Percentiles rank a stretch among this genome's conserved stretches.
Evolutionary conservation across 2,888 invertebrate genomes (phyloP).

Genomic region (Gasteruption jaculator): DNA sequence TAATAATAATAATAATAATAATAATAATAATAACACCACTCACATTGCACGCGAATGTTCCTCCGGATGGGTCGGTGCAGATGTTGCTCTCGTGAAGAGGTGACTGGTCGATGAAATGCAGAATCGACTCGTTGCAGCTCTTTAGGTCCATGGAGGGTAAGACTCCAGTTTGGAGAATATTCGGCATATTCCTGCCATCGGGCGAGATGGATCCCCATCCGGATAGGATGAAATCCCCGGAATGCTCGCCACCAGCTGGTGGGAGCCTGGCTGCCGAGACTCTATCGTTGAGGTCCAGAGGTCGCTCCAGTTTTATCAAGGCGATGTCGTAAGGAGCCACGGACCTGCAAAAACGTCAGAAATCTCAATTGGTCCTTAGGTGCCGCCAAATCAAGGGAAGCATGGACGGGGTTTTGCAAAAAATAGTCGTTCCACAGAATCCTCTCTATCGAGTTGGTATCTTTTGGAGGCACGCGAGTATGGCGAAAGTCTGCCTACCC

Average conservation of each 20-base stretch:
- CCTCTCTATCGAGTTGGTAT: no score
- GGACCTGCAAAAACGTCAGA: constrained; percentile 21
- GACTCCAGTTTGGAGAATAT: constrained; percentile 30
- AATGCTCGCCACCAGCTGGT: constrained; percentile 23
- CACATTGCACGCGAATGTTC: constrained; percentile 50
- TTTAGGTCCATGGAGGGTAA: constrained; percentile 29
- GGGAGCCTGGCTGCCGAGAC: constrained; percentile 28
- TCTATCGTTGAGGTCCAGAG: constrained; percentile 29
- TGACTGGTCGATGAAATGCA: constrained; percentile 25
- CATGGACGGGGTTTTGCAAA: no score
- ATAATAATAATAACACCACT: no score
- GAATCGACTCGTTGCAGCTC: constrained; percentile 30
- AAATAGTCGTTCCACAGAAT: no score
- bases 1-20: no score
- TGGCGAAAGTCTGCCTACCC: constrained; percentile 39
- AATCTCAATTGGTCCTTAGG: constrained; percentile 8
- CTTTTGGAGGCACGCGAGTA: no score
- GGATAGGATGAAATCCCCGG: constrained; percentile 27
- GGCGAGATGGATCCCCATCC: constrained; percentile 34
- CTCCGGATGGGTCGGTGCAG: constrained; percentile 51
- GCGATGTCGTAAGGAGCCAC: constrained; percentile 39
- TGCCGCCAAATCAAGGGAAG: no score
- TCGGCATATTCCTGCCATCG: constrained; percentile 25
- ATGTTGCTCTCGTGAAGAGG: constrained; percentile 46
- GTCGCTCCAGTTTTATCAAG: constrained; percentile 30